Conservation (phyloP, 2,113 vertebrate genomes). For the Sula dactylatra region DNA sequence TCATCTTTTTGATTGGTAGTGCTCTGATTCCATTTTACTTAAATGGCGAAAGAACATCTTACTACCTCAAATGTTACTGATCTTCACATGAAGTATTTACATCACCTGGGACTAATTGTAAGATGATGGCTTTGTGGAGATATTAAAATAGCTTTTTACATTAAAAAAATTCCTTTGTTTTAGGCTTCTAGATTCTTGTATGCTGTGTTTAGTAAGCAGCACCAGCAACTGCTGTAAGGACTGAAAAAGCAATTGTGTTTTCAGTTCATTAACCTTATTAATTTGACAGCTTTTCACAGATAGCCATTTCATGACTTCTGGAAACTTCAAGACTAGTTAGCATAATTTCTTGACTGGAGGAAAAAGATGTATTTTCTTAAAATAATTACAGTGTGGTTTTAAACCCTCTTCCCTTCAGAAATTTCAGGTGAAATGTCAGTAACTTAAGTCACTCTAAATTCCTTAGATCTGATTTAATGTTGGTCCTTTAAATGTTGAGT, state of each 20-base stretch:
- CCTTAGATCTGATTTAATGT: not conserved
- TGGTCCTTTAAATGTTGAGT: not conserved
- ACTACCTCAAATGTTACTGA: not conserved
- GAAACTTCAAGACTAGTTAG: not conserved
- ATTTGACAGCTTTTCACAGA: not conserved
- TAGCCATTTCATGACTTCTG: not conserved
- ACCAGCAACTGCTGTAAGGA: not conserved
- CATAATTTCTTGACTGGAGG: not conserved
- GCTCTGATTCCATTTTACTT: not conserved
- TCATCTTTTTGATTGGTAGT: not conserved
- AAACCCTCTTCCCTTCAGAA: not conserved
- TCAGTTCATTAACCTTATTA: not conserved
- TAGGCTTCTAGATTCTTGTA: not conserved
- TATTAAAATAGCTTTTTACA: not conserved
- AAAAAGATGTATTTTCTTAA: not conserved
- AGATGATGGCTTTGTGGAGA: conserved; percentile 2
- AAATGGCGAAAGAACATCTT: not conserved
- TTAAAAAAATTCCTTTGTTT: not conserved
- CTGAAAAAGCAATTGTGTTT: not conserved
- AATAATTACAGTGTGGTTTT: not conserved
- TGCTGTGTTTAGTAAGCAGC: not conserved
- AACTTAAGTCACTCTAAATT: not conserved
- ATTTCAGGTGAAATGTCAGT: not conserved
- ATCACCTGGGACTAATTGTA: not conserved
- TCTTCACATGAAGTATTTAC: not conserved